A percentile compares a stretch with the other conserved stretches of the same genome.
phyloP scores from a whole-genome alignment of 2,797 vertebrate species.

The Garrulus glandarius region DNA sequence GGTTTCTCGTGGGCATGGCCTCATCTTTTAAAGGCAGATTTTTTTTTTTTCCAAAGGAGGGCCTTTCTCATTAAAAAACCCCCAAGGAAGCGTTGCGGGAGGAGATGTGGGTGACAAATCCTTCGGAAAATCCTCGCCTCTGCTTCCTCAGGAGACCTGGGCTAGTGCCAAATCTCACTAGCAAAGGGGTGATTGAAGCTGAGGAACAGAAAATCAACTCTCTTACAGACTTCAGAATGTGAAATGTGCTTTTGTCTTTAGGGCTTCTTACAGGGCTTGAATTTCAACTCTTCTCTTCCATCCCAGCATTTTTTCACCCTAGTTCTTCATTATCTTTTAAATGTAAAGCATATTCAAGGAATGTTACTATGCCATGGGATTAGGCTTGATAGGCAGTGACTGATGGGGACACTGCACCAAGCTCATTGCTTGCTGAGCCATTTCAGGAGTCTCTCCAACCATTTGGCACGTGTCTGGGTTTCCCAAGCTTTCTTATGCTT shows the following conservation, averaged over 20 bases:
- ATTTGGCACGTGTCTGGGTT: not conserved
- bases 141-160: constrained; percentile 24
- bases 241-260: not conserved
- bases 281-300: not conserved
- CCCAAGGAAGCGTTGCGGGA: not conserved
- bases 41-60: not conserved
- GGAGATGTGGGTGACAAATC: constrained; percentile 43
- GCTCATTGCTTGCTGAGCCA: not conserved
- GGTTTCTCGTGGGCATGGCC: not conserved
- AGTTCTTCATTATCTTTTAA: not conserved
- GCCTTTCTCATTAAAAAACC: not conserved
- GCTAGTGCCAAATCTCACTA: constrained; percentile 11
- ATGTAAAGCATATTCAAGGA: not conserved
- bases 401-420: not conserved
- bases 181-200: constrained; percentile 12
- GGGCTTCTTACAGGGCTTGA: not conserved
- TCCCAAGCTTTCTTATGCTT: not conserved
- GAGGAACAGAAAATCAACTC: constrained; percentile 26
- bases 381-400: not conserved
- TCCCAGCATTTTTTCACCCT: not conserved
- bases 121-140: constrained; percentile 21
- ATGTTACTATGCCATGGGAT: not conserved
- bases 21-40: not conserved
- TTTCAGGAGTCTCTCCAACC: not conserved
- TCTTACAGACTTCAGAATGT: not conserved